Evolutionary conservation across 2,888 invertebrate species (phyloP).

Genomic region (Conchocele bisecta): DNA sequence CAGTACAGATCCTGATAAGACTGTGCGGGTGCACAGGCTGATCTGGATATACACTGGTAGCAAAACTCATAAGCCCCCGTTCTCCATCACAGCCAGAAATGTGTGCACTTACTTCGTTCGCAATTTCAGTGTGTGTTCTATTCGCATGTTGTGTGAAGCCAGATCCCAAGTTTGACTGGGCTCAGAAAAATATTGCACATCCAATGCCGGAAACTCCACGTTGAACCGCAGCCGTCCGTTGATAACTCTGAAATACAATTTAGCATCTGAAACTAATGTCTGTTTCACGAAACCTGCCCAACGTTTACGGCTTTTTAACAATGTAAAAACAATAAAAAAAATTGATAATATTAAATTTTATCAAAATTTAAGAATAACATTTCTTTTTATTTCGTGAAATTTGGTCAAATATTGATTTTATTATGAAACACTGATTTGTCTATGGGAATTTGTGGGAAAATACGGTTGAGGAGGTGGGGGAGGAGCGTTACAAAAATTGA

Average conservation of each 20-base stretch:
- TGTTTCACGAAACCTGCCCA: no score
- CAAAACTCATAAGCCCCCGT: no score
- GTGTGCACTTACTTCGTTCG: constrained; percentile 37
- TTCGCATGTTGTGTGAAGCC: constrained; percentile 30
- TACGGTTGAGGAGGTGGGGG: no score
- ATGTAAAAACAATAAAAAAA: background rate
- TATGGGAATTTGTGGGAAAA: no score
- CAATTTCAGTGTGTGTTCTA: constrained; percentile 20
- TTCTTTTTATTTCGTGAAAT: background rate
- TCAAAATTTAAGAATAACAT: background rate
- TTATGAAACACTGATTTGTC: no score
- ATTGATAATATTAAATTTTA: background rate
- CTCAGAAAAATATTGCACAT: constrained; percentile 32
- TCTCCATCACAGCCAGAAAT: no score
- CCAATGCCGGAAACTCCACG: constrained; percentile 44
- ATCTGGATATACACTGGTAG: no score
- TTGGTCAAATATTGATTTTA: background rate
- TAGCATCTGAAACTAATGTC: no score
- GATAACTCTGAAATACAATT: constrained; percentile 20
- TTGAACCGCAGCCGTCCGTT: constrained; percentile 23
- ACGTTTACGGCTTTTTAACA: background rate
- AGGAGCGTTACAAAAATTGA: no score
- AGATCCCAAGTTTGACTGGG: constrained; percentile 18
- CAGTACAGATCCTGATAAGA: no score
- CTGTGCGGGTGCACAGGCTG: no score